Evolutionary conservation across 2,113 vertebrate genomes (phyloP).

Genomic region (Myocastor coypus): DNA sequence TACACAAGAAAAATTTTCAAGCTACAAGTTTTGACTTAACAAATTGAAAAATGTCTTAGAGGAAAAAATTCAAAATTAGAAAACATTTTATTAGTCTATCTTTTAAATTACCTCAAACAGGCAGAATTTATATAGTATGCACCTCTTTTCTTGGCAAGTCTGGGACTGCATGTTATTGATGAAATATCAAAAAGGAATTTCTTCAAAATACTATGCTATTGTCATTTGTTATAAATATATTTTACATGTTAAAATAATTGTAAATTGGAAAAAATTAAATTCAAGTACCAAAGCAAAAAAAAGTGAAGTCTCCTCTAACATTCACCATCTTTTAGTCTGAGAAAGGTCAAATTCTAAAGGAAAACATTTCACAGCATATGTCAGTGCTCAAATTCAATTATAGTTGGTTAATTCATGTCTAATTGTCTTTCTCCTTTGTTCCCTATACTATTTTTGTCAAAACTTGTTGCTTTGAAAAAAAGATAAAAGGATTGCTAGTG

Average conservation of each 20-base stretch:
- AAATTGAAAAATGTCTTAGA: neutral
- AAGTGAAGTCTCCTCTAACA: slow-evolving; percentile 29
- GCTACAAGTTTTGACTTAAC: neutral
- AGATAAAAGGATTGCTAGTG: slow-evolving; percentile 41
- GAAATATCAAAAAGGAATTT: slow-evolving; percentile 27
- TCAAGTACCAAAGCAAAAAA: neutral
- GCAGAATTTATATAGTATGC: neutral
- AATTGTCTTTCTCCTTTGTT: slow-evolving; percentile 54
- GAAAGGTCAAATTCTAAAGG: slow-evolving; percentile 48
- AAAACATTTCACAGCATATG: neutral
- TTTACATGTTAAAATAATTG: slow-evolving; percentile 28
- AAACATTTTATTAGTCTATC: slow-evolving; percentile 26
- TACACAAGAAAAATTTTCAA: slow-evolving; percentile 51
- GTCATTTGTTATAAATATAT: slow-evolving; percentile 43
- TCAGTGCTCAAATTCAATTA: slow-evolving; percentile 46
- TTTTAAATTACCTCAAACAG: slow-evolving; percentile 47
- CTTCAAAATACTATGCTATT: neutral
- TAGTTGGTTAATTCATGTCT: slow-evolving; percentile 9
- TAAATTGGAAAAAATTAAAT: slow-evolving; percentile 38
- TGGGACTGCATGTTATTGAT: slow-evolving; percentile 39
- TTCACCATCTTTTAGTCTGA: neutral
- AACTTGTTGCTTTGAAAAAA: slow-evolving; percentile 50
- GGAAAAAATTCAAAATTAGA: slow-evolving; percentile 39
- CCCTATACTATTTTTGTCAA: slow-evolving; percentile 34
- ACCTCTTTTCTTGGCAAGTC: slow-evolving; percentile 48